A percentile compares a stretch with the other conserved stretches of the same genome.
Evolutionary conservation across 2,113 vertebrate species (phyloP).

Genomic region (Mellivora capensis): DNA sequence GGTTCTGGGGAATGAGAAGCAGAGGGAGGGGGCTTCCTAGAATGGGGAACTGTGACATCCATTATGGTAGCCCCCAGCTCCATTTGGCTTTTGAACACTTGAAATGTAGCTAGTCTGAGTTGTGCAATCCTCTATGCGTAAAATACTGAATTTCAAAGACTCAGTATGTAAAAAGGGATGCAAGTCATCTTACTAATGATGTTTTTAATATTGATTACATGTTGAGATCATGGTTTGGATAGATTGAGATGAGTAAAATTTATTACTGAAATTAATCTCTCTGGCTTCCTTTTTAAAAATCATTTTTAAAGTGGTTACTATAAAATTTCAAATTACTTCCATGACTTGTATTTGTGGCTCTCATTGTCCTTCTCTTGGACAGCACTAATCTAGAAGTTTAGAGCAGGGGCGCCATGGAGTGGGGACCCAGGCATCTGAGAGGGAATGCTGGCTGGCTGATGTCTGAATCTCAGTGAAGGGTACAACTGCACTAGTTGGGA

Average conservation of each 20-base stretch:
- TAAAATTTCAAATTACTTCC: not conserved
- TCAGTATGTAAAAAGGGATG: not conserved
- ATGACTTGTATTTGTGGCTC: not conserved
- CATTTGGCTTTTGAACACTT: fast-evolving
- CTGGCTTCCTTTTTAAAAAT: not conserved
- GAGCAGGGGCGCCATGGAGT: not conserved
- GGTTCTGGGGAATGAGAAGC: not conserved
- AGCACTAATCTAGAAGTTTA: not conserved
- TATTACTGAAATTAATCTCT: not conserved
- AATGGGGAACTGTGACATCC: not conserved
- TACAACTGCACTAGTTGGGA: not conserved
- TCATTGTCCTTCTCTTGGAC: not conserved
- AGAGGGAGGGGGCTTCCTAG: not conserved
- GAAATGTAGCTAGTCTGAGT: not conserved
- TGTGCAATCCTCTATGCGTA: not conserved
- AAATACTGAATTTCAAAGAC: not conserved
- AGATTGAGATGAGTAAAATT: not conserved
- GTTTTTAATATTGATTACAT: not conserved
- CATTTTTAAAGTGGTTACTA: not conserved
- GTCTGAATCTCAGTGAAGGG: not conserved
- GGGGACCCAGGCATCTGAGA: not conserved
- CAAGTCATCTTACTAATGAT: not conserved
- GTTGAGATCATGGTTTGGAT: not conserved
- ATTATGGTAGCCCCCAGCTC: not conserved
- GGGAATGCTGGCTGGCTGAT: not conserved